These are phyloP conservation scores for Xiphophorus couchianus DNA, from an alignment of 2,113 vertebrate genomes.

Conservation along the genomic window DNA sequence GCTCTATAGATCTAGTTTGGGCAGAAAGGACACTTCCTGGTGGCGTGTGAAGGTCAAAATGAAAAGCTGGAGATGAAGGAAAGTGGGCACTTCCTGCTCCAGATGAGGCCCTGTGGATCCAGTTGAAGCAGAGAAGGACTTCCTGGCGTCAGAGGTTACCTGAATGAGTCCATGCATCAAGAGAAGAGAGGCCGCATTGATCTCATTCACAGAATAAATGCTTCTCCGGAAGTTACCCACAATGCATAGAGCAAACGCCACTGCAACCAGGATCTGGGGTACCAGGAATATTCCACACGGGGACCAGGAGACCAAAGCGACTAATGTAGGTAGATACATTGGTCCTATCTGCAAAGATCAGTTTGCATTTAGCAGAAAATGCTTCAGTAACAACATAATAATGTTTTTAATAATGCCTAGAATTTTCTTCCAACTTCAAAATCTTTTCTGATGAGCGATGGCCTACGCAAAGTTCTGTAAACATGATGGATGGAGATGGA, in stretches of 20 bases:
- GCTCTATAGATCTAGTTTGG: slow-evolving; percentile 39
- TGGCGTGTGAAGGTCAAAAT: slow-evolving; percentile 36
- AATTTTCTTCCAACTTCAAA: no score
- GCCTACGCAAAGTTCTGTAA: background rate
- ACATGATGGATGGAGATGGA: background rate
- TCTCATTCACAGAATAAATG: slow-evolving; percentile 15
- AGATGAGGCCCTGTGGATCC: slow-evolving; percentile 38
- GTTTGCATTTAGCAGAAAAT: background rate
- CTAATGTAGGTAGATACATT: background rate
- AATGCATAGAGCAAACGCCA: background rate
- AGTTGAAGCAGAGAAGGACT: slow-evolving; percentile 42
- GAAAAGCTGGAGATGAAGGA: slow-evolving; percentile 42
- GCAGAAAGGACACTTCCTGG: slow-evolving; percentile 63
- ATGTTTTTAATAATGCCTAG: no score
- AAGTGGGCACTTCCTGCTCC: slow-evolving; percentile 54
- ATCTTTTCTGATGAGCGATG: no score
- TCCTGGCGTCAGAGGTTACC: slow-evolving; percentile 70
- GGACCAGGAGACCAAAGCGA: background rate
- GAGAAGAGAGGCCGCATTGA: slow-evolving; percentile 40
- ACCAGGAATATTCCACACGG: background rate
- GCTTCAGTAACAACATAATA: no score
- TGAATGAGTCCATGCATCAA: slow-evolving; percentile 56
- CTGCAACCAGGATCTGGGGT: background rate
- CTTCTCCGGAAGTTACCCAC: background rate
- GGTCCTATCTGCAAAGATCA: background rate